phyloP scores from a whole-genome alignment of 2,113 vertebrate genomes.

The Pelecanus crispus region DNA sequence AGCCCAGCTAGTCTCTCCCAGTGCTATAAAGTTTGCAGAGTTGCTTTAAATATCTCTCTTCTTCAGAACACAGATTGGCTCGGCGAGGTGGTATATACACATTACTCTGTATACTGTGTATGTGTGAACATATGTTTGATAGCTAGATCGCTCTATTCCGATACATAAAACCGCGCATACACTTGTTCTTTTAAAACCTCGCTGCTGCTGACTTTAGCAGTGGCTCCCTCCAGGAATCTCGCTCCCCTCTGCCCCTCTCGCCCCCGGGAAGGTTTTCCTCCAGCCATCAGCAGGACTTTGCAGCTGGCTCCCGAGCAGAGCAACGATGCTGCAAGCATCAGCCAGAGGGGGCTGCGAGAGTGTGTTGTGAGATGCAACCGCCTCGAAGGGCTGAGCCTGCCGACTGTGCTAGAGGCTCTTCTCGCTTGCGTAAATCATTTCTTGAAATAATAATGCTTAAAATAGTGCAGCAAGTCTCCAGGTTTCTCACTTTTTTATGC shows the following conservation, averaged over 20 bases:
- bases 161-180: conserved; percentile 6
- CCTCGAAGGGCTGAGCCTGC: conserved; percentile 23
- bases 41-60: conserved; percentile 54
- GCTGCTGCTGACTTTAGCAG: not conserved
- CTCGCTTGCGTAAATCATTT: conserved; percentile 60
- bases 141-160: conserved; percentile 54
- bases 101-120: conserved; percentile 60
- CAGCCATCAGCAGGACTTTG: not conserved
- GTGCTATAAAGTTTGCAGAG: conserved; percentile 42
- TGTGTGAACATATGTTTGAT: conserved; percentile 67
- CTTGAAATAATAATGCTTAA: conserved; percentile 60
- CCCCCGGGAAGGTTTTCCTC: not conserved
- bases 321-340: conserved; percentile 40
- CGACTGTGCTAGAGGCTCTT: conserved; percentile 59
- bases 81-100: conserved; percentile 56
- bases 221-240: conserved; percentile 11
- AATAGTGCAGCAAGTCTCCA: conserved; percentile 47
- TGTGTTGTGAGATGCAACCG: not conserved
- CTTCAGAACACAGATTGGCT: conserved; percentile 56
- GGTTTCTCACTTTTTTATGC: not conserved
- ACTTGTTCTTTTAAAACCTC: conserved; percentile 53
- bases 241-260: not conserved
- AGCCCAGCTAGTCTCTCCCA: conserved; percentile 11
- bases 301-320: not conserved
- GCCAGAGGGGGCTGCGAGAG: conserved; percentile 59